Percentiles rank a stretch among this genome's conserved stretches.
Conservation (phyloP, 2,113 vertebrate species). For the Thermophis baileyi region DNA sequence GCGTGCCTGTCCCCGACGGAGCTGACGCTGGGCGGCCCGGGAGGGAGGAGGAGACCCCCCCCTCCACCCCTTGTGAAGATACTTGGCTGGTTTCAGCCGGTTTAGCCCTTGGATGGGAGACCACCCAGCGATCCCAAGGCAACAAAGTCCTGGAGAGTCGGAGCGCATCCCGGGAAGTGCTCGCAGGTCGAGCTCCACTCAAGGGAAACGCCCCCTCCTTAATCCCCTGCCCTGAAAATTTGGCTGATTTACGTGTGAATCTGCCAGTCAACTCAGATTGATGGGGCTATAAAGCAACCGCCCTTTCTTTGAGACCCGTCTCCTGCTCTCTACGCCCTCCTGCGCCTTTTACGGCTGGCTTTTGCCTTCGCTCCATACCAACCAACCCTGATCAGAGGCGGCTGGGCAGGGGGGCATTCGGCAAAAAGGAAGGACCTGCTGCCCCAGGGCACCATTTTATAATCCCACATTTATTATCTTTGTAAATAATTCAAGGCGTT, state of each 20-base stretch:
- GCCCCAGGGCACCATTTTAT: background rate
- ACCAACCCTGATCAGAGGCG: too few relatives aligned
- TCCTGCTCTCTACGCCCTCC: too few relatives aligned
- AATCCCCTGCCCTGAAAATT: background rate
- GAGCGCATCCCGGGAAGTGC: too few relatives aligned
- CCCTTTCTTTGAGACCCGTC: background rate
- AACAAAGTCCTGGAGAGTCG: background rate
- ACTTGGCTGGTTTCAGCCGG: rapidly evolving
- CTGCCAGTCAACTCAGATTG: background rate
- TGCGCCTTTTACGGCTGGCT: too few relatives aligned
- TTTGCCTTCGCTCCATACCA: too few relatives aligned
- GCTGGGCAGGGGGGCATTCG: too few relatives aligned
- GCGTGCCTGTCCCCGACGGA: background rate
- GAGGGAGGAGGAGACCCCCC: too few relatives aligned
- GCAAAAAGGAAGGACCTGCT: too few relatives aligned
- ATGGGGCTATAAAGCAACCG: background rate
- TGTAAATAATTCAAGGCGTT: background rate
- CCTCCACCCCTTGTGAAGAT: background rate
- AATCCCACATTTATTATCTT: background rate
- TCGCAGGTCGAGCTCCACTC: too few relatives aligned
- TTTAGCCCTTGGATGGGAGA: background rate
- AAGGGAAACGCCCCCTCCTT: background rate
- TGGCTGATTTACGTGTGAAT: background rate
- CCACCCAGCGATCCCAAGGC: background rate
- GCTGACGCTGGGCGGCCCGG: too few relatives aligned